Base-by-base conservation (phyloP, 1,140 invertebrate genomes). In the Drosophila nigromelanica region DNA sequence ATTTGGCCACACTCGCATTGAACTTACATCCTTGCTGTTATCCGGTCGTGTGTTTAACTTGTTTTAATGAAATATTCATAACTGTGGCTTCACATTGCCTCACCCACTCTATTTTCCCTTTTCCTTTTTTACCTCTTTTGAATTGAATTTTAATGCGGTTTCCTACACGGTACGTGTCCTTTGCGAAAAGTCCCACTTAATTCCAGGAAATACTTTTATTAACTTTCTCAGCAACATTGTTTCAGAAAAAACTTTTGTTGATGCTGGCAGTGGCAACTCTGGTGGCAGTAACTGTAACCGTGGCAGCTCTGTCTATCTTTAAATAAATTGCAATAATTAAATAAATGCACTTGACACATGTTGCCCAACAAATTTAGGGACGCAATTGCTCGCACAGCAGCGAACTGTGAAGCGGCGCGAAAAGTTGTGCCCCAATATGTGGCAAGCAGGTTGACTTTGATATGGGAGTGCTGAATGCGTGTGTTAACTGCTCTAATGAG, bases 251-350 rank as follows among this genome's bases (percentile, higher is more conserved):
- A 54, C 24, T 58, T 58, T 33, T 30, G 14, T 35, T 11, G 30
- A 15, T 14, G 14, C 12, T 12, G 14, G 14, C n/a, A 27, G 12
- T 30, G 27, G 52, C 21, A 27, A 21, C 8, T 5, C 5, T 27
- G 27, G 27, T 15, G 2, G 35, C 11, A 14, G 33, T 56, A 35
- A 35, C 12, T 35, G 21, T 55, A 35, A 30, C 14, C 8, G 6
- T 18, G n/a, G 21, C 40, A 14, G 3, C 10, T 24, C 6, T 24
- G 10, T 5, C 58, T n/a, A 15, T 21, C 21, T 4, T 24, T 48
- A 48, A 51, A 70, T 69, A 48, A 70, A 70, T 79, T 73, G 62
- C 73, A 72, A 63, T 76, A 90, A 90, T 90, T 86, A 90, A 86
- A 82, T 81, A 64, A 79, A 82, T 68, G 63, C 62, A 62, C 61